Percentiles rank a stretch among this genome's conserved stretches.
phyloP scores from a whole-genome alignment of 2,888 invertebrate species.

The Rotaria macrura region DNA sequence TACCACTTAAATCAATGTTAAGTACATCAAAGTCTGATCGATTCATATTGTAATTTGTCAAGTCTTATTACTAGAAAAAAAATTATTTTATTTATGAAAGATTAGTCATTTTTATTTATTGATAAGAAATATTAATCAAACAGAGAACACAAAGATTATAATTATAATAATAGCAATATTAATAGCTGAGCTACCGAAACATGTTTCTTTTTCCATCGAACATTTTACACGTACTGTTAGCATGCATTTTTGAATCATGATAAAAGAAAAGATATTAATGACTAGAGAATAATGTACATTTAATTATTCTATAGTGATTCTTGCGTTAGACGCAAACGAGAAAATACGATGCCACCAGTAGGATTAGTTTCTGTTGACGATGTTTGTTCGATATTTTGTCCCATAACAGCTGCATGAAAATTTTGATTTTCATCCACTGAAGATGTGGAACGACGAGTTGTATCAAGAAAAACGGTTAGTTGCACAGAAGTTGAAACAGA shows the following conservation, averaged over 20 bases:
- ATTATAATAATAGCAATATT: too few relatives aligned
- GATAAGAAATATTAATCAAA: not conserved
- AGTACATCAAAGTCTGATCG: too few relatives aligned
- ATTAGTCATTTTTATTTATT: not conserved
- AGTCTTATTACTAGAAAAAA: too few relatives aligned
- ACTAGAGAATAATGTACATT: not conserved
- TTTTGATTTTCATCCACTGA: not conserved
- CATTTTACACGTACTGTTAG: not conserved
- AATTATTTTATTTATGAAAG: not conserved
- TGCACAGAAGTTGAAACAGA: not conserved
- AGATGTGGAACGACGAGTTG: not conserved
- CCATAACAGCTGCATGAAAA: slow-evolving; percentile 12
- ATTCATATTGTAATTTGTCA: too few relatives aligned
- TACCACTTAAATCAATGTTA: too few relatives aligned
- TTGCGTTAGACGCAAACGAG: not conserved
- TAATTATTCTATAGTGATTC: not conserved
- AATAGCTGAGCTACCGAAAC: too few relatives aligned
- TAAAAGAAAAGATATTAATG: not conserved
- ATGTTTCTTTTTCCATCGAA: too few relatives aligned
- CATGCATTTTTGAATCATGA: not conserved
- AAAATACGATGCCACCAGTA: not conserved
- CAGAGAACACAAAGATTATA: not conserved
- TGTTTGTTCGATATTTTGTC: not conserved
- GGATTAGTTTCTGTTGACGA: not conserved
- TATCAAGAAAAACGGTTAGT: not conserved